Base-by-base conservation (phyloP, 2,797 vertebrate species). In the Melanotaenia trifasciata region DNA sequence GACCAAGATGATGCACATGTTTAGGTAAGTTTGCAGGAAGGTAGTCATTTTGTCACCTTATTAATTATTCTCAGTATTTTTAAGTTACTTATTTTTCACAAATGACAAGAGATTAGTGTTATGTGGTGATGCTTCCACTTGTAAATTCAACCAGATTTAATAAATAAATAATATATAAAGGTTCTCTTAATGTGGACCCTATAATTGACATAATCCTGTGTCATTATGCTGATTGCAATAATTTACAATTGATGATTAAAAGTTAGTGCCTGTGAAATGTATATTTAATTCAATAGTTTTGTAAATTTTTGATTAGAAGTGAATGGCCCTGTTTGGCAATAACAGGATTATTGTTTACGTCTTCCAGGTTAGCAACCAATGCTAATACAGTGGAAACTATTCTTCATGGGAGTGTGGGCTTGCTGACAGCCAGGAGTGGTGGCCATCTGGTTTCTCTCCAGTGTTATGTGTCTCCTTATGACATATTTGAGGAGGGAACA, bases 1-100 rank as follows among this genome's bases (percentile, higher is more conserved):
- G 67, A 97, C 97, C 28, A 99, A 99, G 93, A 99, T 99, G 98
- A 97, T 98, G 79, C 96, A 97, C 83, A 98, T 99, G 97, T 99
- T 98, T 77, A 97, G 97, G 98, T 98, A 91, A 93, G 92, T 50
- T 50, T 11, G n/a, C 47, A 0, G 45, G 6, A n/a, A 47, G 18
- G 43, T 47, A 7, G n/a, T 56, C 5, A 40, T 33, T 67, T 33
- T 67, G 1, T 65, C n/a, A 57, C 6, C 16, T 16, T 58, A 12
- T 14, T 59, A 28, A 33, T 58, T 51, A 58, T 7, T 14, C 2
- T 40, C 14, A 20, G 1, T 22, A 5, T 68, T 18, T 74, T 45
- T 60, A 0, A 10, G 22, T 20, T 33, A 8, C n/a, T 35, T 20
- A 8, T 47, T 5, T 70, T 61, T 14, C 14, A 28, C 7, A 43